These are phyloP conservation scores for Catamblyrhynchus diadema DNA, from an alignment of 2,797 vertebrate genomes.

Conservation along the genomic window DNA sequence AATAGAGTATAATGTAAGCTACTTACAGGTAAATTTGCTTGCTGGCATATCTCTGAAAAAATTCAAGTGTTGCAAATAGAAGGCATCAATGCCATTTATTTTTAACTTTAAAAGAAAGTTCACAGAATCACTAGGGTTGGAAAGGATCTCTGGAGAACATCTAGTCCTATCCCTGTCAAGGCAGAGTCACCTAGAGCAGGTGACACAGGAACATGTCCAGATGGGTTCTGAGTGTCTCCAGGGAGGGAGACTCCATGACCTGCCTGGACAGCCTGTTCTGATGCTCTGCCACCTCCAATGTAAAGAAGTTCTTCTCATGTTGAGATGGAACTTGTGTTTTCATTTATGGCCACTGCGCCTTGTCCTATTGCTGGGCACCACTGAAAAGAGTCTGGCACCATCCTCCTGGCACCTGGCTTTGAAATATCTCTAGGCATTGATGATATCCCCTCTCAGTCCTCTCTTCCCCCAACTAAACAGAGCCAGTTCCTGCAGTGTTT, in stretches of 20 bases:
- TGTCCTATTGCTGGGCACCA: background rate
- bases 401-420: background rate
- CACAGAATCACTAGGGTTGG: background rate
- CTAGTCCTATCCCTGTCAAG: background rate
- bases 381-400: background rate
- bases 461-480: background rate
- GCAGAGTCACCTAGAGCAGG: background rate
- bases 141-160: background rate
- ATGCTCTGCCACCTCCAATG: rapidly evolving
- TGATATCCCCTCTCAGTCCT: background rate
- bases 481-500: background rate
- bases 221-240: background rate
- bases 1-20: background rate
- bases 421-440: background rate
- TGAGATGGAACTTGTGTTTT: background rate
- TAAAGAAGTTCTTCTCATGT: background rate
- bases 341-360: background rate
- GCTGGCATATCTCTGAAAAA: background rate
- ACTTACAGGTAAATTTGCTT: background rate
- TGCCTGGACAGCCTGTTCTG: background rate
- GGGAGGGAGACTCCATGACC: background rate
- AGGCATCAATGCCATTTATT: background rate
- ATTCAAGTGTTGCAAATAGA: background rate
- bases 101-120: background rate
- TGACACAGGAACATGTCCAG: background rate